Base-by-base conservation (phyloP, 2,888 invertebrate genomes). In the Pilophorus perplexus region DNA sequence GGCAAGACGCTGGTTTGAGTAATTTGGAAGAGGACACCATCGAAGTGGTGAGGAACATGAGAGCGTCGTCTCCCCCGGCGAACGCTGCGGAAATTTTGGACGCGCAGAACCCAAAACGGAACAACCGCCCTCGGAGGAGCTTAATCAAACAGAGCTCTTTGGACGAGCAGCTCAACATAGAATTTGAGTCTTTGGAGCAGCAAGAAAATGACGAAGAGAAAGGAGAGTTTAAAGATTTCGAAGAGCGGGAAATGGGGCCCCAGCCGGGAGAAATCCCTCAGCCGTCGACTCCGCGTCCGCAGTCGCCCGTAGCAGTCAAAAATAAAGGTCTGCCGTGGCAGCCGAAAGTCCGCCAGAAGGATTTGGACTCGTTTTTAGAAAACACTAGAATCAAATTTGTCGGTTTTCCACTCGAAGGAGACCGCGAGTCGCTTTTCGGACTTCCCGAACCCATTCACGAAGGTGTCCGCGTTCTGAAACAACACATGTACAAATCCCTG, bases 401-500 rank as follows among this genome's bases (percentile, higher is more conserved):
- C 69, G 96, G 97, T 0, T 99, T 93, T 77, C 89, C 89, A 64
- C 82, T 99, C 52, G 88, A 77, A 20, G 80, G 81, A 67, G 96
- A 98, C 76, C 82, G 88, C 66, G 86, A 86, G 68, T 95, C 95
- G 60, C 81, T 96, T 71, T 95, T 96, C 64, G 99, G 98, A 1
- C 80, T 99, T 66, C 99, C 99, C 0, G 89, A 91, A 74, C 97
- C 98, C 0, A 97, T 99, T 74, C 93, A 94, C 75, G 96, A 98
- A 79, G 95, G 97, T 27, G 89, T 98, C 28, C 88, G 88, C 74
- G 93, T 93, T 66, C 80, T 97, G 38, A 90, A 89, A 78, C 82
- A 84, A 82, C 95, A 97, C 75, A 88, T 96, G 82, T 98, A 98
- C 77, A 87, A 89, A 37, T 96, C 97, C 60, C 79, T 98, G 68